These are phyloP conservation scores for Pollimyrus isidori DNA, from an alignment of 2,113 vertebrate species.

Conservation along the genomic window DNA sequence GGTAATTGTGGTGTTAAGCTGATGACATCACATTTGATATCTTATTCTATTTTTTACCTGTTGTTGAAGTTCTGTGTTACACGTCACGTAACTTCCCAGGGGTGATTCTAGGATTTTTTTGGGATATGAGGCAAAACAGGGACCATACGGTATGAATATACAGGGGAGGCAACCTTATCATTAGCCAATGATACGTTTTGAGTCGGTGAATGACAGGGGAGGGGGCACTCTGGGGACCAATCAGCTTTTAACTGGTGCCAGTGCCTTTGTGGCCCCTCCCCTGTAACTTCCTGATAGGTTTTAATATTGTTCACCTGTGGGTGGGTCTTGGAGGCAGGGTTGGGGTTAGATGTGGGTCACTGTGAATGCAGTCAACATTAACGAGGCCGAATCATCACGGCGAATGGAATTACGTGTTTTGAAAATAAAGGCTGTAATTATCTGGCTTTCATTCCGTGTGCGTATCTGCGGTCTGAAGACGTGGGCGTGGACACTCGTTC, in stretches of 20 bases:
- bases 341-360: not conserved
- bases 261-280: not conserved
- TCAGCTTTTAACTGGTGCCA: not conserved
- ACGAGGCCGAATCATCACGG: not conserved
- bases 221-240: not conserved
- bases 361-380: not conserved
- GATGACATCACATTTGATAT: not conserved
- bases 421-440: not conserved
- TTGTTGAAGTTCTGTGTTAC: not conserved
- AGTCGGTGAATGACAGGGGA: not conserved
- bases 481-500: not conserved
- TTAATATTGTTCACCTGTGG: not conserved
- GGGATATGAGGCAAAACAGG: not conserved
- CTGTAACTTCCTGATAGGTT: not conserved
- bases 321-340: not conserved
- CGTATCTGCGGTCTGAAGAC: not conserved
- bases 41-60: not conserved
- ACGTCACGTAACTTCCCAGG: not conserved
- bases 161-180: not conserved
- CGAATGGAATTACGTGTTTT: not conserved
- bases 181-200: not conserved
- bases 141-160: not conserved
- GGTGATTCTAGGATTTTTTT: not conserved
- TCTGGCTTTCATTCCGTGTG: not conserved
- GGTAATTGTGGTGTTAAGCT: not conserved